Conservation (phyloP, 2,888 invertebrate species). For the Hanleya hanleyi region DNA sequence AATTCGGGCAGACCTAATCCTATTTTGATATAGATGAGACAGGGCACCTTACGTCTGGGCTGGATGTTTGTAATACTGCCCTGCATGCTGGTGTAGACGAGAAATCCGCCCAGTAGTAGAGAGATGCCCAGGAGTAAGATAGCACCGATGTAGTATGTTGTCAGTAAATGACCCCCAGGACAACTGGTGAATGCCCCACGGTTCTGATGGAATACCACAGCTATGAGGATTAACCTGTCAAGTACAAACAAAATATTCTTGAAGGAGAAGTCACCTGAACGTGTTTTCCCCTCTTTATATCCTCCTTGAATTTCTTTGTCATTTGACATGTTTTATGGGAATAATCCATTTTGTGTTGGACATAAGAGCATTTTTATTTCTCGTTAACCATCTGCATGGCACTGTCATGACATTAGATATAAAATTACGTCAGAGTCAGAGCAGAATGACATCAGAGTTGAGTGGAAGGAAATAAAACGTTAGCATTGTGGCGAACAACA, state of each 20-base stretch:
- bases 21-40: slow-evolving; percentile 82
- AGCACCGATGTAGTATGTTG: slow-evolving; percentile 82
- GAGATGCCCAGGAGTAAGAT: slow-evolving; percentile 65
- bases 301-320: no score
- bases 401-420: no score
- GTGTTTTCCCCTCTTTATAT: no score
- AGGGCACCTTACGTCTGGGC: slow-evolving; percentile 82
- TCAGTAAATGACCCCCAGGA: slow-evolving; percentile 82
- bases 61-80: slow-evolving; percentile 86
- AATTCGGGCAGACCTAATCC: slow-evolving; percentile 85
- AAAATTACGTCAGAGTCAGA: no score
- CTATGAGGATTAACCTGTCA: slow-evolving; percentile 81
- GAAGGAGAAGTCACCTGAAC: no score
- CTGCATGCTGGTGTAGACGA: slow-evolving; percentile 72
- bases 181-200: slow-evolving; percentile 82
- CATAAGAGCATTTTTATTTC: no score
- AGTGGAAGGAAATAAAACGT: no score
- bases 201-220: slow-evolving; percentile 78
- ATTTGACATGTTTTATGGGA: no score
- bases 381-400: no score
- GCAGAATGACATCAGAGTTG: no score
- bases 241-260: slow-evolving; percentile 31
- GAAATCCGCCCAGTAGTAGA: slow-evolving; percentile 69
- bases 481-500: no score
- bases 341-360: no score